These are phyloP conservation scores for Drosophila putrida DNA, from an alignment of 2,888 invertebrate species.

Conservation along the genomic window DNA sequence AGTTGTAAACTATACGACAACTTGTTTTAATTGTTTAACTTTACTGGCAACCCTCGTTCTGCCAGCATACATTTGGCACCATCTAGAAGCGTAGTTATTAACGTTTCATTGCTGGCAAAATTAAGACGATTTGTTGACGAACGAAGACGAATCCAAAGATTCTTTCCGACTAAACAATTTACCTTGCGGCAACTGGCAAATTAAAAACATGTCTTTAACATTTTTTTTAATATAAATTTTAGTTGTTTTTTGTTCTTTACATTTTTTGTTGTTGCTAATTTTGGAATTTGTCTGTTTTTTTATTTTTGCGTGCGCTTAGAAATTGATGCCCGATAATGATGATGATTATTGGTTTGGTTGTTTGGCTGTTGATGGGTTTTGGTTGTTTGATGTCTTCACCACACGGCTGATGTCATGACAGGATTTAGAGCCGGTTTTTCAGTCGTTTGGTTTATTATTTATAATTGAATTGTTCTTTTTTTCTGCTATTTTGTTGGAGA, in stretches of 20 bases:
- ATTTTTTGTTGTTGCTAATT: conserved; percentile 13
- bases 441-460: not conserved
- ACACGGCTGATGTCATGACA: conserved; percentile 65
- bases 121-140: conserved; percentile 43
- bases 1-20: too few relatives aligned
- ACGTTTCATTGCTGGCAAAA: conserved; percentile 24
- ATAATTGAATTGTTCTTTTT: conserved; percentile 49
- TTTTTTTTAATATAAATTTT: conserved; percentile 19
- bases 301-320: conserved; percentile 42
- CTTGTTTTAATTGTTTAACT: not conserved
- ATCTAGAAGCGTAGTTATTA: conserved; percentile 8
- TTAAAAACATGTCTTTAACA: conserved; percentile 57
- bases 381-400: conserved; percentile 41
- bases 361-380: conserved; percentile 41
- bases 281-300: conserved; percentile 12
- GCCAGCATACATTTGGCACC: conserved; percentile 1
- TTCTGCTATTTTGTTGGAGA: conserved; percentile 3
- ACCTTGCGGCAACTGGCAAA: conserved; percentile 45
- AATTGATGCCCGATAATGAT: conserved; percentile 65
- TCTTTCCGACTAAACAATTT: conserved; percentile 23
- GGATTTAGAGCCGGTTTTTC: conserved; percentile 63
- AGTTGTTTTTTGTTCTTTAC: conserved; percentile 9
- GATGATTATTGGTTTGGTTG: conserved; percentile 50
- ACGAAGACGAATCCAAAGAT: conserved; percentile 25
- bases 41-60: conserved; percentile 24